Conservation (phyloP, 2,113 vertebrate species). For the Pristiophorus japonicus region DNA sequence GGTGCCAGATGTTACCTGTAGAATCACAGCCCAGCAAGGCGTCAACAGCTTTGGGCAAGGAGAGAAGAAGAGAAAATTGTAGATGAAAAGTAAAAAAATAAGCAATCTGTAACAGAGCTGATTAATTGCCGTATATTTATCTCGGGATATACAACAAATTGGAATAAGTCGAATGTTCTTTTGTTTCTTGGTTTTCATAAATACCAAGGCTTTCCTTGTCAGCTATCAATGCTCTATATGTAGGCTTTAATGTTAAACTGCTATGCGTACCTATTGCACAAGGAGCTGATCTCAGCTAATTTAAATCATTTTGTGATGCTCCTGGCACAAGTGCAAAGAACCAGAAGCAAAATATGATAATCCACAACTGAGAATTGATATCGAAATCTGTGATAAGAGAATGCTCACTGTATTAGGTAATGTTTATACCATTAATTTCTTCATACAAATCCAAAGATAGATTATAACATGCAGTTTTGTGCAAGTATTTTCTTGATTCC, state of each 20-base stretch:
- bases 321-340: neutral
- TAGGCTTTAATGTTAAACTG: neutral
- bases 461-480: neutral
- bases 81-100: neutral
- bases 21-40: neutral
- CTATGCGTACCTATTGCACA: neutral
- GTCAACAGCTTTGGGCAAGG: neutral
- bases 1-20: neutral
- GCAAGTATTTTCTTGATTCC: constrained; percentile 22
- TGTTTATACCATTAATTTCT: neutral
- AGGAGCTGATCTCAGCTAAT: neutral
- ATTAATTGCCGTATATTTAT: neutral
- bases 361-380: neutral
- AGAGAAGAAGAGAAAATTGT: neutral
- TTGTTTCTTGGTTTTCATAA: constrained; percentile 25
- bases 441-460: neutral
- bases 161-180: neutral
- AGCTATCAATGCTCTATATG: neutral
- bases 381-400: neutral
- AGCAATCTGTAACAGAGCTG: neutral
- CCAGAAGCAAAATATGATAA: neutral
- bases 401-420: neutral
- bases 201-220: neutral
- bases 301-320: neutral
- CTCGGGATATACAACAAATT: neutral